Evolutionary conservation across 2,888 invertebrate genomes (phyloP).

Genomic region (Mellilla xanthometata): DNA sequence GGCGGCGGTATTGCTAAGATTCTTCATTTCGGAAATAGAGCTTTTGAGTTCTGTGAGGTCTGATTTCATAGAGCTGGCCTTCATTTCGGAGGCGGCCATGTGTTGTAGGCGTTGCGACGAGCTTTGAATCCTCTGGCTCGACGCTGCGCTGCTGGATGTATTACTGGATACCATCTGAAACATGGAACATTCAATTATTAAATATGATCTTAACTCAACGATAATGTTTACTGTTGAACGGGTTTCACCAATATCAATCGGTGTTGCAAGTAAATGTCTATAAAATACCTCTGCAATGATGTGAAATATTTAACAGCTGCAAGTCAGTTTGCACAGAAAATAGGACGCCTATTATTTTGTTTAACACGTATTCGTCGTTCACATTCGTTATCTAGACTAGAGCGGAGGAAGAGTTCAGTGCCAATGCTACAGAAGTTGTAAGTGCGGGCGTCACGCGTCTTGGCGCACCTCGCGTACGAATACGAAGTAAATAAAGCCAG

Average conservation of each 20-base stretch:
- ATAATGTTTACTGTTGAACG: too few species aligned
- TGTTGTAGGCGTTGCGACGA: slow-evolving; percentile 80
- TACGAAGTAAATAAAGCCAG: slow-evolving; percentile 68
- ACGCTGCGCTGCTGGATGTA: slow-evolving; percentile 82
- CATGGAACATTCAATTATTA: slow-evolving; percentile 18
- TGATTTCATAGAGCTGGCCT: slow-evolving; percentile 91
- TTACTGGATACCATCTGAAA: slow-evolving; percentile 82
- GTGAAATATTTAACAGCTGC: slow-evolving; percentile 21
- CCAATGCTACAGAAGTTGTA: slow-evolving; percentile 72
- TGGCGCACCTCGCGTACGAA: slow-evolving; percentile 70
- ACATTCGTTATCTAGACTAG: slow-evolving; percentile 73
- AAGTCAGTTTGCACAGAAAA: slow-evolving; percentile 9
- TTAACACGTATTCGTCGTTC: slow-evolving; percentile 48
- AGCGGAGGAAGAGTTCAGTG: slow-evolving; percentile 73
- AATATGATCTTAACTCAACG: too few species aligned
- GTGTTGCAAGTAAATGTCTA: slow-evolving; percentile 2
- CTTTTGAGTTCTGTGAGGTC: slow-evolving; percentile 90
- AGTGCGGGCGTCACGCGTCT: slow-evolving; percentile 71
- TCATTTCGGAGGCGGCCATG: slow-evolving; percentile 87
- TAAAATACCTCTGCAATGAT: slow-evolving; percentile 27
- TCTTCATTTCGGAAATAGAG: slow-evolving; percentile 94
- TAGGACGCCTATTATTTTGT: slow-evolving; percentile 18
- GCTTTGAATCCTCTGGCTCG: slow-evolving; percentile 83
- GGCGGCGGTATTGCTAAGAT: slow-evolving; percentile 78
- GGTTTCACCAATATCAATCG: background rate